Percentiles rank a stretch among this genome's conserved stretches.
Evolutionary conservation across 2,113 vertebrate genomes (phyloP).

Genomic region (Onychorhynchus coronatus): DNA sequence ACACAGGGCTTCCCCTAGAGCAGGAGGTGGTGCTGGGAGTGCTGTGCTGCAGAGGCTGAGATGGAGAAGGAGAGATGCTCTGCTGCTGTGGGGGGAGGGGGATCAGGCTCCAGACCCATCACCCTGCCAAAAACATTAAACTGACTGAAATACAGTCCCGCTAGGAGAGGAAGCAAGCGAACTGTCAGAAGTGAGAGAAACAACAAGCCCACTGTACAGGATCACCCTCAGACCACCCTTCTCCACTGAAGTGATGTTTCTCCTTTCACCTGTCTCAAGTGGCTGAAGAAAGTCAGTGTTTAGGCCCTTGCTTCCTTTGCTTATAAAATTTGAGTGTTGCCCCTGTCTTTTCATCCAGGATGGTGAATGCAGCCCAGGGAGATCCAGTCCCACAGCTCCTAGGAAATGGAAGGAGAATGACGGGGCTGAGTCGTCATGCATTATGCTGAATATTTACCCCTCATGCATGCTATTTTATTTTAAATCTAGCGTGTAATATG

Average conservation of each 20-base stretch:
- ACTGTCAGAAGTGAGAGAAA: conserved; percentile 16
- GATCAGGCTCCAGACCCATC: not conserved
- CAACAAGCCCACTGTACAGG: not conserved
- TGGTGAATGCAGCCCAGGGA: not conserved
- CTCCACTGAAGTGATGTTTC: not conserved
- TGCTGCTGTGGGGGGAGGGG: not conserved
- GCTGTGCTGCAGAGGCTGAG: not conserved
- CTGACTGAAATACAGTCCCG: not conserved
- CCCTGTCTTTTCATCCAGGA: not conserved
- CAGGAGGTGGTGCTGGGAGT: not conserved
- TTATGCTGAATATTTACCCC: conserved; percentile 47
- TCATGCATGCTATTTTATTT: conserved; percentile 62
- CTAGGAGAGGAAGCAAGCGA: not conserved
- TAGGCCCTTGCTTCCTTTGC: not conserved
- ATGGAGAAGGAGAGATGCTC: not conserved
- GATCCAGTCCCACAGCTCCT: not conserved
- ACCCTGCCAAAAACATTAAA: conserved; percentile 19
- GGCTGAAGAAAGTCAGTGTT: not conserved
- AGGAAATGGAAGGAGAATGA: not conserved
- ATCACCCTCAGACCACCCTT: conserved; percentile 3
- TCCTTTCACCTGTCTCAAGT: not conserved
- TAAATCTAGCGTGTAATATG: conserved; percentile 70
- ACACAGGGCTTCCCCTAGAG: not conserved
- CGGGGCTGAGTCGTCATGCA: not conserved
- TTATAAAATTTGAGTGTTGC: not conserved